Base-by-base conservation (phyloP, 2,888 invertebrate species). In the Euclidia mi region DNA sequence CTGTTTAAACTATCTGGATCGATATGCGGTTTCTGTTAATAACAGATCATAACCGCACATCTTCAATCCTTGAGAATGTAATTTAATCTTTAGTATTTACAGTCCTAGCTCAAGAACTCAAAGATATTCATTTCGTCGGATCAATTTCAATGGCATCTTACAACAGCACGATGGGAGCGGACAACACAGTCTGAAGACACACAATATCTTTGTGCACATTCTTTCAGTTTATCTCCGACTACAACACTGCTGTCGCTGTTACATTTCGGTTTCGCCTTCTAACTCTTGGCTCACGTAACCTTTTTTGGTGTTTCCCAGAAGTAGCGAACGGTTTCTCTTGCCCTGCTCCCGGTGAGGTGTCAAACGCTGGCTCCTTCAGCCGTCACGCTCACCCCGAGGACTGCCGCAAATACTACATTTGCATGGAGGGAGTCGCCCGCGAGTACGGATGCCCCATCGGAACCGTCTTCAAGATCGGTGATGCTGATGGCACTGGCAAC, bases 401-500 rank as follows among this genome's bases (percentile, higher is more conserved):
- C 92, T 98, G 98, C 96, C 97, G 98, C 83, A 98, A 98, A 90
- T 99, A 98, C 95, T 99, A 98, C 95, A 98, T 98, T 92, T 99
- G 98, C 88, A 91, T 98, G 68, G 98, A 98, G 90, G 97, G 98
- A 73, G 97, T 96, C 56, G 98, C 98, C 68, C 96, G 98, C 74
- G 98, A 98, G 91, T 98, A 98, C 91, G 98, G 98, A 69, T 99
- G 98, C 95, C 98, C 98, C 82, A 98, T 99, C 86, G 98, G 98
- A 53, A 98, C 98, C 53, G 98, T 98, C 47, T 99, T 98, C 97
- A 98, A 98, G 92, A 98, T 98, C 91, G 98, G 98, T 59, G 98
- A 98, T 84, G 94, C 96, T 82, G 98, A 98, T 78, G 98, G 98
- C 82, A 97, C 97, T 77, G 98, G 98, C 74, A 98, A 98, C 95